These are phyloP conservation scores for Pedionomus torquatus DNA, from an alignment of 2,113 vertebrate species.

Conservation along the genomic window DNA sequence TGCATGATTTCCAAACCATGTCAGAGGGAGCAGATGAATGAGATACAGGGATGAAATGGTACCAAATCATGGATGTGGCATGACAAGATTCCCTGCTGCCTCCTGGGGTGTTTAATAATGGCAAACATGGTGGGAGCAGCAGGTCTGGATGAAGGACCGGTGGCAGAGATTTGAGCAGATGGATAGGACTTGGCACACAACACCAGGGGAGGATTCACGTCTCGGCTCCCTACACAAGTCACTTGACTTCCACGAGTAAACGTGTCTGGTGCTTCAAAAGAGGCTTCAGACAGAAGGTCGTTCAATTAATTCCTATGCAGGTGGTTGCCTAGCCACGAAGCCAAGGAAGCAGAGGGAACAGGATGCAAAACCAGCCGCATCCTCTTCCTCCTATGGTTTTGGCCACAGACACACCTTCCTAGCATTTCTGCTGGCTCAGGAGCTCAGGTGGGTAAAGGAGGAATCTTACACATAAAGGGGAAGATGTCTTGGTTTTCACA, in stretches of 20 bases:
- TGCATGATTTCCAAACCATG: not conserved
- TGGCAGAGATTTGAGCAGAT: not conserved
- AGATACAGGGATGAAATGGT: not conserved
- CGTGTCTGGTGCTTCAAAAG: not conserved
- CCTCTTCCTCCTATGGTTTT: not conserved
- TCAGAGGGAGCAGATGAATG: not conserved
- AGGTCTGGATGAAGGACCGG: not conserved
- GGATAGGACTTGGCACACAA: not conserved
- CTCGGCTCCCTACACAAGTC: not conserved
- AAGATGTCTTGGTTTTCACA: not conserved
- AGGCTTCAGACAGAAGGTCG: not conserved
- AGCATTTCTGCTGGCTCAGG: not conserved
- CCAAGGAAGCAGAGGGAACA: not conserved
- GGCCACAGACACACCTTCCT: not conserved
- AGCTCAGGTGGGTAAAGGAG: not conserved
- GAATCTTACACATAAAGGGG: not conserved
- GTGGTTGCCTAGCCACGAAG: not conserved
- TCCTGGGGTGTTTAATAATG: not conserved
- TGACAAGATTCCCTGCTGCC: not conserved
- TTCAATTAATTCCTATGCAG: not conserved
- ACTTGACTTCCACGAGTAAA: not conserved
- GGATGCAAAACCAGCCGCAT: not conserved
- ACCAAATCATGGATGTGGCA: not conserved
- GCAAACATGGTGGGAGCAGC: not conserved
- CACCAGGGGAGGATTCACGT: not conserved